phyloP scores from a whole-genome alignment of 1,140 invertebrate species.

The Brachionus sp. region DNA sequence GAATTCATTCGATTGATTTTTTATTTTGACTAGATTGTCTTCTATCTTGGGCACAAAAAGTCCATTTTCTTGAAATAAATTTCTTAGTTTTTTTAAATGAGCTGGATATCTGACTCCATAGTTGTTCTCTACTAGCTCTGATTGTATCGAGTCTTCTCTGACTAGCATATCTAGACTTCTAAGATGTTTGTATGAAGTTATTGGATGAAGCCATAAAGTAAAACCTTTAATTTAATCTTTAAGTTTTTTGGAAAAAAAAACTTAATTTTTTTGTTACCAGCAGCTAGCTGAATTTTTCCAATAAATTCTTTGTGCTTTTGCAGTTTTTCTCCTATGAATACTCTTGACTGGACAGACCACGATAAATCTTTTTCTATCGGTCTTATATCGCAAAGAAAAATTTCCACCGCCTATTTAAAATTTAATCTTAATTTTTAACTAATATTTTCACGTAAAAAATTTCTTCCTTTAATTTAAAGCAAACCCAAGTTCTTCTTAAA shows the following conservation, averaged over 20 bases:
- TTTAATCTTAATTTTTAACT: background rate
- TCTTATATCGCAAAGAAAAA: constrained; percentile 21
- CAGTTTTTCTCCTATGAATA: background rate
- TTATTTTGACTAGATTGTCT: constrained; percentile 6
- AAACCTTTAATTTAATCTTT: background rate
- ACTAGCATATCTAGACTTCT: constrained; percentile 8
- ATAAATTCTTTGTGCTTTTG: constrained; percentile 26
- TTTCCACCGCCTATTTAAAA: constrained; percentile 20
- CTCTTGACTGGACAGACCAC: constrained; percentile 22
- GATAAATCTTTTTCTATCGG: constrained; percentile 27
- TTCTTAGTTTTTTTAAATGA: constrained; percentile 1
- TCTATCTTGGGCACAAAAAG: background rate
- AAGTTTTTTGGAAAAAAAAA: background rate
- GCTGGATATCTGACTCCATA: constrained; percentile 1
- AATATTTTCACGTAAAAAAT: background rate
- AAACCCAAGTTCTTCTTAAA: too few relatives aligned
- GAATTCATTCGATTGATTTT: background rate
- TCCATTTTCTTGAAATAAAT: constrained; percentile 2
- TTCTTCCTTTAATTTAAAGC: too few relatives aligned
- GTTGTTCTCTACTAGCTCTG: constrained; percentile 14
- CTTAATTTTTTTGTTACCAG: background rate
- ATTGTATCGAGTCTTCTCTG: background rate
- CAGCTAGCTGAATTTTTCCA: constrained; percentile 36
- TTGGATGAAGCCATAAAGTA: constrained; percentile 31
- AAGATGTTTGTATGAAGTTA: constrained; percentile 14